Percentiles rank a stretch among this genome's conserved stretches.
These are phyloP conservation scores for Buphagus erythrorhynchus DNA, from an alignment of 2,797 vertebrate species.

Conservation along the genomic window DNA sequence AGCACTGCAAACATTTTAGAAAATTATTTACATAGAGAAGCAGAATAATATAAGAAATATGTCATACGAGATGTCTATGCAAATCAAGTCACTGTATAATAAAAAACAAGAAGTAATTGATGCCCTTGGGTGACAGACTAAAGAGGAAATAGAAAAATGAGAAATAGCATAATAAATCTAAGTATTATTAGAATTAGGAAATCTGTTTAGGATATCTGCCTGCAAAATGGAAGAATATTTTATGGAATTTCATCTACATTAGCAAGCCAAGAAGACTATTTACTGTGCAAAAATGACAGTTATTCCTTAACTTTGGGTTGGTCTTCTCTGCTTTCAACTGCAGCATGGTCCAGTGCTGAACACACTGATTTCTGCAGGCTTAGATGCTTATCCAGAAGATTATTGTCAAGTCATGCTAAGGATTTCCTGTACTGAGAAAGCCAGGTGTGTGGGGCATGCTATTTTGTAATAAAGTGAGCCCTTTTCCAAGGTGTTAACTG, in stretches of 20 bases:
- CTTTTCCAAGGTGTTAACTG: background rate
- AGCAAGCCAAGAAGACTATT: background rate
- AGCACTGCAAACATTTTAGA: slow-evolving; percentile 13
- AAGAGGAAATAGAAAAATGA: background rate
- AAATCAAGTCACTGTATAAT: background rate
- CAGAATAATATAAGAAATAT: background rate
- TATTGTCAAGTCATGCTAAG: background rate
- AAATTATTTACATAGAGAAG: slow-evolving; percentile 20
- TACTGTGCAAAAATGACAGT: background rate
- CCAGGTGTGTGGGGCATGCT: background rate
- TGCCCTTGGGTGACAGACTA: background rate
- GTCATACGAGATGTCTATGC: background rate
- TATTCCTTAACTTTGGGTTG: background rate
- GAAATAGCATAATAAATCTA: background rate
- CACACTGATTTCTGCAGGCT: background rate
- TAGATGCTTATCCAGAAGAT: background rate
- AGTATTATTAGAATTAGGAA: background rate
- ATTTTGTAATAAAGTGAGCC: background rate
- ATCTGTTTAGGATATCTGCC: background rate
- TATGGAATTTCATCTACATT: background rate
- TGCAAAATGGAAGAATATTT: background rate
- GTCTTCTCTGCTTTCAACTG: background rate
- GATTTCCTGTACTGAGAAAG: background rate
- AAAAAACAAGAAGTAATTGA: background rate
- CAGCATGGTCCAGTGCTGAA: background rate